Evolutionary conservation across 2,888 invertebrate species (phyloP).

Genomic region (Apomyelois bistriatella): DNA sequence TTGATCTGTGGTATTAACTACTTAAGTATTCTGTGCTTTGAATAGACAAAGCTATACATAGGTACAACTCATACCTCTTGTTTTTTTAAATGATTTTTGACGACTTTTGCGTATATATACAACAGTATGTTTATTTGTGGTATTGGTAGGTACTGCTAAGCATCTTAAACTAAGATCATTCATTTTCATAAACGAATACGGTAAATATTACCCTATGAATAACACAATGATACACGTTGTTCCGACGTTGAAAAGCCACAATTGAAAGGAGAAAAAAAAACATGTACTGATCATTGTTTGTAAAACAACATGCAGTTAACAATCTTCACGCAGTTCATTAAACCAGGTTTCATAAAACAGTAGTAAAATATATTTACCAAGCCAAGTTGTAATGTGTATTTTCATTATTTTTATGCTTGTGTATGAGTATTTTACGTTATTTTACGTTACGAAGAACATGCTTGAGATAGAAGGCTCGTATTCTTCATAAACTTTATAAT

Average conservation of each 20-base stretch:
- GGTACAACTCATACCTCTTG: too few relatives aligned
- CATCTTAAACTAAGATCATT: background rate
- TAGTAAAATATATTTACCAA: slow-evolving; percentile 5
- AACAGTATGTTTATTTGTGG: background rate
- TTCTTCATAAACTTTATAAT: too few relatives aligned
- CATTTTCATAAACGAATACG: background rate
- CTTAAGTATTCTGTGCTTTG: too few relatives aligned
- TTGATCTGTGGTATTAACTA: too few relatives aligned
- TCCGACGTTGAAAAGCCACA: background rate
- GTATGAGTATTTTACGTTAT: background rate
- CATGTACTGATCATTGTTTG: slow-evolving; percentile 8
- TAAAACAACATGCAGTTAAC: slow-evolving; percentile 9
- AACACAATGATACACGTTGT: slow-evolving; percentile 6
- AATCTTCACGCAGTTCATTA: slow-evolving; percentile 7
- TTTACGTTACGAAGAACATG: too few relatives aligned
- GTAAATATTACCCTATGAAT: slow-evolving; percentile 7
- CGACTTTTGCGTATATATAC: too few relatives aligned
- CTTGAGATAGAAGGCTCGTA: too few relatives aligned
- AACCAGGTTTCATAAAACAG: slow-evolving; percentile 2
- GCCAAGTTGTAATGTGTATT: background rate
- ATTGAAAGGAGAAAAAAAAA: slow-evolving; percentile 6
- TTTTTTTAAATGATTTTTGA: too few relatives aligned
- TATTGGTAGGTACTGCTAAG: background rate
- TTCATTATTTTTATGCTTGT: background rate
- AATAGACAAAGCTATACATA: too few relatives aligned